Evolutionary conservation across 2,113 vertebrate species (phyloP).

Genomic region (Eclectus roratus): DNA sequence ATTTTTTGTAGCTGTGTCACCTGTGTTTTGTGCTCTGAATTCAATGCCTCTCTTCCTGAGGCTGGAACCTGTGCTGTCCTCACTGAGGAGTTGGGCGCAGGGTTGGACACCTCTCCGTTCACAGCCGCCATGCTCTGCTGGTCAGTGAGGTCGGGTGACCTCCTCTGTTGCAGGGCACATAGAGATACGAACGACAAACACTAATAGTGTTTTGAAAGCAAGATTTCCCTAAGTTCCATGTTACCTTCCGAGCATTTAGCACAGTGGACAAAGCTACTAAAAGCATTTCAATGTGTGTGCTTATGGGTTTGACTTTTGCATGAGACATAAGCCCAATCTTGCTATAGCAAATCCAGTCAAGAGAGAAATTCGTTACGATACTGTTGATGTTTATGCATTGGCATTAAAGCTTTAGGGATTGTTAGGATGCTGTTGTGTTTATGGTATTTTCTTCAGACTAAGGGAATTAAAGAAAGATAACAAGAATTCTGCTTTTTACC

Average conservation of each 20-base stretch:
- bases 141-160: not conserved
- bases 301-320: not conserved
- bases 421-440: not conserved
- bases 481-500: not conserved
- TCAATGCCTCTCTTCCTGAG: too few species aligned
- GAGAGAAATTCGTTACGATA: not conserved
- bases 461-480: not conserved
- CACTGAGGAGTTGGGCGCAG: fast-evolving
- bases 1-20: fast-evolving
- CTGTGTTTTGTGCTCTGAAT: not conserved
- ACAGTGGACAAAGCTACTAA: not conserved
- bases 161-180: not conserved
- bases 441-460: not conserved
- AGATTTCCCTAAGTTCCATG: not conserved
- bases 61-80: not conserved
- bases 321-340: not conserved
- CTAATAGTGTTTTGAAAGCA: not conserved
- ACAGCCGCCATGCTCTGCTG: not conserved
- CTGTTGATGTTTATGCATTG: not conserved
- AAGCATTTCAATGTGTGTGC: not conserved
- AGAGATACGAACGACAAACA: not conserved
- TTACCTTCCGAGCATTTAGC: not conserved
- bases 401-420: not conserved
- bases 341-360: not conserved
- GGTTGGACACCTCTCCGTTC: not conserved